Evolutionary conservation across 2,888 invertebrate genomes (phyloP).

Genomic region (Aleiodes testaceus): DNA sequence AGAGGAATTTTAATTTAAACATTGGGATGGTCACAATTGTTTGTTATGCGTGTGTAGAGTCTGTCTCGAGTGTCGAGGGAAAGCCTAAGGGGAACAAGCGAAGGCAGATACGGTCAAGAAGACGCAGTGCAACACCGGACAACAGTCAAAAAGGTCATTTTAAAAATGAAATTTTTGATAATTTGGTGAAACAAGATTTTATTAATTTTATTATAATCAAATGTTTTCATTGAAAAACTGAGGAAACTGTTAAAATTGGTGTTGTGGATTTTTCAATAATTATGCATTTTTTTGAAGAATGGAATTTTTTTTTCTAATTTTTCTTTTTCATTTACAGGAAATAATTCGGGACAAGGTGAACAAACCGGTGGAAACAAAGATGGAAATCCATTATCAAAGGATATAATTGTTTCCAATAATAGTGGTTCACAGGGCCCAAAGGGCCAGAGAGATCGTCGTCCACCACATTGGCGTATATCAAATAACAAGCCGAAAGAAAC

Average conservation of each 20-base stretch:
- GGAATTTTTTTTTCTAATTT: too few relatives aligned
- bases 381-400: conserved; percentile 65
- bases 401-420: conserved; percentile 65
- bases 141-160: conserved; percentile 64
- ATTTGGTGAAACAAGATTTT: background rate
- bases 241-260: too few relatives aligned
- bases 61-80: conserved; percentile 78
- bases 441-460: conserved; percentile 68
- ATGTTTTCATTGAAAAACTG: too few relatives aligned
- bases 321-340: conserved; percentile 61
- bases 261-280: too few relatives aligned
- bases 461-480: conserved; percentile 68
- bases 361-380: conserved; percentile 68
- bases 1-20: conserved; percentile 19
- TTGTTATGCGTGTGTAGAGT: conserved; percentile 74
- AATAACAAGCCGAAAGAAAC: conserved; percentile 78
- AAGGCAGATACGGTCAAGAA: conserved; percentile 67
- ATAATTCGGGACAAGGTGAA: conserved; percentile 67
- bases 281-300: too few relatives aligned
- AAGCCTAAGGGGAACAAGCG: conserved; percentile 72
- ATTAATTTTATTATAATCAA: too few relatives aligned
- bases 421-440: conserved; percentile 65
- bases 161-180: background rate
- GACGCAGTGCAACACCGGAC: conserved; percentile 71
- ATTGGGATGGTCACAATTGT: conserved; percentile 71